These are phyloP conservation scores for Erinaceus europaeus DNA, from an alignment of 2,113 vertebrate genomes.

Conservation along the genomic window DNA sequence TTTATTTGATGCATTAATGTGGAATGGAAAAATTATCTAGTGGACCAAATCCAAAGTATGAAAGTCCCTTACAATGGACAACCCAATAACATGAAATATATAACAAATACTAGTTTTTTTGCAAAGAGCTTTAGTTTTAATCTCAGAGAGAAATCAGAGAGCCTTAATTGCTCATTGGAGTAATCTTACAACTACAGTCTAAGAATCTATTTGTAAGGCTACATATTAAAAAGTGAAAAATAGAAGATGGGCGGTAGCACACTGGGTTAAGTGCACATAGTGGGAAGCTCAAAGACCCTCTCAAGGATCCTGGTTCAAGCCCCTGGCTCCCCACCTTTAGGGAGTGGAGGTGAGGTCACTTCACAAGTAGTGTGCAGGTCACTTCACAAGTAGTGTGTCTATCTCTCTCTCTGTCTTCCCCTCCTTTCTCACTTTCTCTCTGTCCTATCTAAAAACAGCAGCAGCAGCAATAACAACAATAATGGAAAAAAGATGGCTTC, in stretches of 20 bases:
- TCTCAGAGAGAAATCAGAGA: not conserved
- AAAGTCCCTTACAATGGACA: conserved; percentile 66
- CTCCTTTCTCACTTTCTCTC: too few relatives aligned
- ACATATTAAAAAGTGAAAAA: not conserved
- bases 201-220: not conserved
- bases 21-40: conserved; percentile 64
- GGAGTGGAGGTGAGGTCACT: too few relatives aligned
- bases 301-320: too few relatives aligned
- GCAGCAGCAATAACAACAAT: too few relatives aligned
- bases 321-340: too few relatives aligned
- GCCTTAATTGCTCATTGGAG: not conserved
- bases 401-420: too few relatives aligned
- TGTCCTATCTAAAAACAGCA: too few relatives aligned
- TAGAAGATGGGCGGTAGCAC: not conserved
- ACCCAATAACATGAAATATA: conserved; percentile 57
- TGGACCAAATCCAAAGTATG: conserved; percentile 61
- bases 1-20: conserved; percentile 66
- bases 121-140: conserved; percentile 13
- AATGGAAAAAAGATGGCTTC: too few relatives aligned
- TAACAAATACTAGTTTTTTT: conserved; percentile 5
- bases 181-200: not conserved
- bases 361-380: too few relatives aligned
- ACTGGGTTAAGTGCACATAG: too few relatives aligned
- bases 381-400: too few relatives aligned
- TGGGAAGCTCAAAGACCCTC: too few relatives aligned